Evolutionary conservation across 2,113 vertebrate genomes (phyloP).

Genomic region (Phaethornis superciliosus): DNA sequence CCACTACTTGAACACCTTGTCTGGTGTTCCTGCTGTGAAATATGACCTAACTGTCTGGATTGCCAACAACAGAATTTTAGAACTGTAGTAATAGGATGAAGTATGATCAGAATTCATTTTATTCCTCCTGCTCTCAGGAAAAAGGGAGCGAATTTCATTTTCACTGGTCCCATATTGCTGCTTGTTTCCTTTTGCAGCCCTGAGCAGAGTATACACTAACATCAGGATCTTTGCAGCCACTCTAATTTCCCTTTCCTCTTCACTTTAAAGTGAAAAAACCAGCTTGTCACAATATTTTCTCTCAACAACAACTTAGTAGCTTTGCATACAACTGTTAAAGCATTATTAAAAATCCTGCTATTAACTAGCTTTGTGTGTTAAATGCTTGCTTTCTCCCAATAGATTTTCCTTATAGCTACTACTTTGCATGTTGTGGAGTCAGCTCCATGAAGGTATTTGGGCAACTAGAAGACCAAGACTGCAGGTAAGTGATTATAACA

Average conservation of each 20-base stretch:
- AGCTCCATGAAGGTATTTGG: neutral
- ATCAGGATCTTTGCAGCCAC: neutral
- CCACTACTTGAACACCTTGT: neutral
- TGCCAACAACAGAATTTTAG: too few species aligned
- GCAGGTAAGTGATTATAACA: neutral
- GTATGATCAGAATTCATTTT: neutral
- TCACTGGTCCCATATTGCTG: too few species aligned
- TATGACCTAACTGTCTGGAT: neutral
- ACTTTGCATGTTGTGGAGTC: neutral
- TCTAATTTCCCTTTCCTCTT: neutral
- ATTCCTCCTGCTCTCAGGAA: neutral
- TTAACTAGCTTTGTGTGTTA: neutral
- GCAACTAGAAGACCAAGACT: neutral
- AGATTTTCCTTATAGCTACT: neutral
- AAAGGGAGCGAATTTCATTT: neutral
- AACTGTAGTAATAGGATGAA: neutral
- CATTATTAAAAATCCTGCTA: neutral
- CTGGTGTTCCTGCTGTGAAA: neutral
- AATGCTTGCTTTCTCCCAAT: neutral
- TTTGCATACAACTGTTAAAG: neutral
- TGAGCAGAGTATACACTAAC: neutral
- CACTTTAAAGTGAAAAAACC: neutral
- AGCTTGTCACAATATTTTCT: neutral
- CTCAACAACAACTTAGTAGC: neutral
- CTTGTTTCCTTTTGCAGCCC: neutral